phyloP scores from a whole-genome alignment of 2,888 invertebrate species.

The Lissonota sp. region DNA sequence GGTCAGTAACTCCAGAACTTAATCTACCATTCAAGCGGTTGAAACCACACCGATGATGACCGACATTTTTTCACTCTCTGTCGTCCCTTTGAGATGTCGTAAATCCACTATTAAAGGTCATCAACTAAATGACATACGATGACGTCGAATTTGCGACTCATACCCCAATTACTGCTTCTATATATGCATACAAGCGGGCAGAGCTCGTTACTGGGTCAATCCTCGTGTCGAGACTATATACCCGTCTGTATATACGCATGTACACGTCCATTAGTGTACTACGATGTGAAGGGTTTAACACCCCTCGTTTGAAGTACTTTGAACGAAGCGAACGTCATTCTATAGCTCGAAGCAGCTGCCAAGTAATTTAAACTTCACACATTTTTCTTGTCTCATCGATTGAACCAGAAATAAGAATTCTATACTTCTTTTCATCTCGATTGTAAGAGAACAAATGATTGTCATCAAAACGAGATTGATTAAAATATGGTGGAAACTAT shows the following conservation, averaged over 20 bases:
- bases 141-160: constrained; percentile 36
- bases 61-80: constrained; percentile 2
- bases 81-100: constrained; percentile 23
- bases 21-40: neutral
- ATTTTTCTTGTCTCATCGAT: too few species aligned
- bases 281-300: constrained; percentile 18
- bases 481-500: too few species aligned
- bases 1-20: too few species aligned
- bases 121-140: constrained; percentile 68
- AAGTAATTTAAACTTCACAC: too few species aligned
- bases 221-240: constrained; percentile 58
- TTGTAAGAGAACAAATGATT: too few species aligned
- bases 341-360: neutral
- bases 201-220: constrained; percentile 70
- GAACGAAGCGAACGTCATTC: neutral
- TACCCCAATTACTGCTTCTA: constrained; percentile 12
- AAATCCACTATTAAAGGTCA: constrained; percentile 67
- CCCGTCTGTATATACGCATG: neutral
- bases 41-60: constrained; percentile 17
- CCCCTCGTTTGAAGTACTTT: neutral
- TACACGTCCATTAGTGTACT: constrained; percentile 40
- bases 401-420: too few species aligned
- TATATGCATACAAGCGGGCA: constrained; percentile 49
- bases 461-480: too few species aligned
- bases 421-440: too few species aligned